A percentile compares a stretch with the other conserved stretches of the same genome.
Conservation (phyloP, 2,113 vertebrate genomes). For the Onychostoma macrolepis region DNA sequence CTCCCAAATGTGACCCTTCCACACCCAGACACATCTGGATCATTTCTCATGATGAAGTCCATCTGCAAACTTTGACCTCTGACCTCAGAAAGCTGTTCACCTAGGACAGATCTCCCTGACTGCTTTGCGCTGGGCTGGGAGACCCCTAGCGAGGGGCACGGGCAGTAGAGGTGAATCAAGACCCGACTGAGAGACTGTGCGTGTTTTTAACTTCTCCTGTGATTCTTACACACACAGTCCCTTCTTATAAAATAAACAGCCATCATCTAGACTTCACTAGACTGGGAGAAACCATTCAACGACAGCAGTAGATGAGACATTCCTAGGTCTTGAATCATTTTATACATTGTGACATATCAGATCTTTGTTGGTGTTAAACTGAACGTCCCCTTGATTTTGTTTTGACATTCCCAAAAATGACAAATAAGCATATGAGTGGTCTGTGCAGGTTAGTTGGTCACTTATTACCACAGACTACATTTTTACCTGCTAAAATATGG, state of each 20-base stretch:
- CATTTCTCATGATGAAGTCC: conserved; percentile 56
- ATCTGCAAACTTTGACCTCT: conserved; percentile 60
- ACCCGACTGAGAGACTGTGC: conserved; percentile 57
- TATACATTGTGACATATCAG: conserved; percentile 22
- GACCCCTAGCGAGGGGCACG: conserved; percentile 41
- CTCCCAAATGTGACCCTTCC: conserved; percentile 48
- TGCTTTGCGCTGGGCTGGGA: conserved; percentile 40
- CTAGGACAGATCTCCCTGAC: conserved; percentile 47
- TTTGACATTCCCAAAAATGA: neutral
- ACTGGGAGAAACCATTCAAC: conserved; percentile 9
- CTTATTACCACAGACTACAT: neutral
- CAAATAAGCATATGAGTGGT: neutral
- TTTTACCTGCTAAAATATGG: neutral
- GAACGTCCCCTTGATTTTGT: conserved; percentile 2
- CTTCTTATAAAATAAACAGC: conserved; percentile 27
- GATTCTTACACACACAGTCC: conserved; percentile 40
- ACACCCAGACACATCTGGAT: conserved; percentile 71
- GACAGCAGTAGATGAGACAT: conserved; percentile 14
- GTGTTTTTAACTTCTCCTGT: conserved; percentile 52
- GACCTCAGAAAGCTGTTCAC: conserved; percentile 54
- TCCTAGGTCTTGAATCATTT: neutral
- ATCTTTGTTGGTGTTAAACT: neutral
- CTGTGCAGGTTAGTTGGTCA: neutral
- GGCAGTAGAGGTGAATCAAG: conserved; percentile 21
- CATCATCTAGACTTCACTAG: conserved; percentile 20